Percentiles rank a stretch among this genome's conserved stretches.
Conservation (phyloP, 2,888 invertebrate species). For the Agrotis ipsilon region DNA sequence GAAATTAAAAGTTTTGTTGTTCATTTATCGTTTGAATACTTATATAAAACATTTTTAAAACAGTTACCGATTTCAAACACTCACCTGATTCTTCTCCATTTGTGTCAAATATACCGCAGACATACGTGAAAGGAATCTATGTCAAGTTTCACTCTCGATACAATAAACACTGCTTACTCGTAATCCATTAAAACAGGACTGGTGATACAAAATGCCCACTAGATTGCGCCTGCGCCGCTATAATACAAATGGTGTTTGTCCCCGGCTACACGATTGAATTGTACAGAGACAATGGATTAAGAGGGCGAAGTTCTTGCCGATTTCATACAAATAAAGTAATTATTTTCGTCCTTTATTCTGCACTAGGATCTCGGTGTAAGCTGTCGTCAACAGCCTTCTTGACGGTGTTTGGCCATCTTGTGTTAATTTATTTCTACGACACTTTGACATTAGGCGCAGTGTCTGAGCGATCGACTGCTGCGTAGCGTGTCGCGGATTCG, state of each 20-base stretch:
- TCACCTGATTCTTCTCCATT: slow-evolving; percentile 23
- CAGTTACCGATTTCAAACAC: neutral
- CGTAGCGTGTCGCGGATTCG: no score
- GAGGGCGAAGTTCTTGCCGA: neutral
- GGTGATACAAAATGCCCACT: slow-evolving; percentile 38
- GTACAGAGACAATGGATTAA: slow-evolving; percentile 41
- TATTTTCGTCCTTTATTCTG: no score
- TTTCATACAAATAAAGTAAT: slow-evolving; percentile 41
- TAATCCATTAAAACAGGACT: slow-evolving; percentile 27
- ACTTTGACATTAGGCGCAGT: no score
- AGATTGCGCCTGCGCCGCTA: slow-evolving; percentile 29
- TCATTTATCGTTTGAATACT: no score
- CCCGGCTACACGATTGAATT: slow-evolving; percentile 16
- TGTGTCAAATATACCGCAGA: slow-evolving; percentile 24
- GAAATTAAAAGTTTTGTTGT: no score
- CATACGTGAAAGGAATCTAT: slow-evolving; percentile 17
- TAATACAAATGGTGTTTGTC: slow-evolving; percentile 53
- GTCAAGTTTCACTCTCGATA: slow-evolving; percentile 58
- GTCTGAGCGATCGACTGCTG: no score
- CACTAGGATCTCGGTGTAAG: no score
- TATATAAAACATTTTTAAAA: no score
- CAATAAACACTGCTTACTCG: slow-evolving; percentile 5
- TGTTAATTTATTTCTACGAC: no score
- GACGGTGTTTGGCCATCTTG: no score
- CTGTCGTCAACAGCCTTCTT: no score